A percentile compares a stretch with the other conserved stretches of the same genome.
Conservation (phyloP, 2,113 vertebrate genomes). For the Grus americana region DNA sequence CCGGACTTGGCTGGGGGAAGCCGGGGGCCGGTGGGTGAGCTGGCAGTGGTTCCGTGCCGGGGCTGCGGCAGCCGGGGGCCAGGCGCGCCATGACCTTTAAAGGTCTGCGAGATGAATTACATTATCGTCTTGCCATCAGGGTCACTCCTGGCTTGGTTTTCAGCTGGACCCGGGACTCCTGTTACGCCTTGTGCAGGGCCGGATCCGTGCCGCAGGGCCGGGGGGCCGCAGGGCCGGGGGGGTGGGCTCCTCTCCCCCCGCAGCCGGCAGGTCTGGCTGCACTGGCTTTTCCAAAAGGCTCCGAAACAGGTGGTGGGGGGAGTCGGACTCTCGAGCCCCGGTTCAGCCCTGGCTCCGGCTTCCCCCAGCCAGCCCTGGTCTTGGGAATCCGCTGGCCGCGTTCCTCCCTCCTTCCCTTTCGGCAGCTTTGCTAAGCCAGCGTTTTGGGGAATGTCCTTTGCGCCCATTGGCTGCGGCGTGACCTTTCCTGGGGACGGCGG, state of each 20-base stretch:
- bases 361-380: background rate
- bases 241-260: background rate
- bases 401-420: slow-evolving; percentile 52
- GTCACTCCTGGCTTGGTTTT: slow-evolving; percentile 36
- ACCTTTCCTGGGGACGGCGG: background rate
- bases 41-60: background rate
- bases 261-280: accelerated
- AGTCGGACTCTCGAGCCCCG: accelerated
- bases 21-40: background rate
- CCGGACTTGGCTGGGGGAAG: slow-evolving; percentile 18
- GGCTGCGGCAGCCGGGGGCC: background rate
- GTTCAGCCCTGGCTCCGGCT: background rate
- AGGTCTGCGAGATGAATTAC: slow-evolving; percentile 63
- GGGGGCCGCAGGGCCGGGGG: background rate
- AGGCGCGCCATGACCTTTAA: slow-evolving; percentile 49
- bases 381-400: background rate
- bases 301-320: accelerated
- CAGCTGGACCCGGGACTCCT: background rate
- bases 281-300: background rate
- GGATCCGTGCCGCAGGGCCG: accelerated
- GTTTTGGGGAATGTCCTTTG: slow-evolving; percentile 53
- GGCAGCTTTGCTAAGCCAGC: slow-evolving; percentile 38
- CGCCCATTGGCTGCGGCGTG: background rate
- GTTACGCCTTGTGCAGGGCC: background rate
- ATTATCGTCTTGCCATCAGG: slow-evolving; percentile 27